These are phyloP conservation scores for Temnothorax longispinosus DNA, from an alignment of 1,140 invertebrate species.

Conservation along the genomic window DNA sequence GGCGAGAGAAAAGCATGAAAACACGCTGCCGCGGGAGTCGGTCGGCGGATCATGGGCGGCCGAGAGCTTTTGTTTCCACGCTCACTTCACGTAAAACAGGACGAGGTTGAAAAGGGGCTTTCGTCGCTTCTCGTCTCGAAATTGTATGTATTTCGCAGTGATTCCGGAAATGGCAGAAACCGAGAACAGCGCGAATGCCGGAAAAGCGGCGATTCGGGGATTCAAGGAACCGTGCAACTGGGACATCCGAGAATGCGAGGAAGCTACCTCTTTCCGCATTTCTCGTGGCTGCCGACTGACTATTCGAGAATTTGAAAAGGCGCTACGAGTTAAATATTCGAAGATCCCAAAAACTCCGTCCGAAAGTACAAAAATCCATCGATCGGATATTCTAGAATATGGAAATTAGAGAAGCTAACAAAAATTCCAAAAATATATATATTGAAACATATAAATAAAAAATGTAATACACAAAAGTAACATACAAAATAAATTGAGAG, in stretches of 20 bases:
- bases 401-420: background rate
- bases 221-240: constrained; percentile 32
- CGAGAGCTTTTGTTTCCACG: background rate
- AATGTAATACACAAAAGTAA: background rate
- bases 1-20: background rate
- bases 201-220: constrained; percentile 37
- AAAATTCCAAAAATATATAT: background rate
- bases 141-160: constrained; percentile 52
- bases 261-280: background rate
- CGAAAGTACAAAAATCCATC: background rate
- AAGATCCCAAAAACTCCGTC: background rate
- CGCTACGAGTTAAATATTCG: constrained; percentile 30
- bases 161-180: constrained; percentile 38
- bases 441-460: background rate
- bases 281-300: constrained; percentile 20
- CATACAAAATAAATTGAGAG: background rate
- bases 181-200: constrained; percentile 29
- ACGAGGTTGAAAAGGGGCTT: constrained; percentile 26
- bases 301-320: constrained; percentile 30
- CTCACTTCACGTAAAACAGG: background rate
- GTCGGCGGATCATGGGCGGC: constrained; percentile 1
- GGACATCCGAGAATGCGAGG: constrained; percentile 32
- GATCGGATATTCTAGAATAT: background rate
- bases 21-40: background rate
- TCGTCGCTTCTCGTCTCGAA: constrained; percentile 31